phyloP scores from a whole-genome alignment of 2,797 vertebrate genomes.

The Galago senegalensis region DNA sequence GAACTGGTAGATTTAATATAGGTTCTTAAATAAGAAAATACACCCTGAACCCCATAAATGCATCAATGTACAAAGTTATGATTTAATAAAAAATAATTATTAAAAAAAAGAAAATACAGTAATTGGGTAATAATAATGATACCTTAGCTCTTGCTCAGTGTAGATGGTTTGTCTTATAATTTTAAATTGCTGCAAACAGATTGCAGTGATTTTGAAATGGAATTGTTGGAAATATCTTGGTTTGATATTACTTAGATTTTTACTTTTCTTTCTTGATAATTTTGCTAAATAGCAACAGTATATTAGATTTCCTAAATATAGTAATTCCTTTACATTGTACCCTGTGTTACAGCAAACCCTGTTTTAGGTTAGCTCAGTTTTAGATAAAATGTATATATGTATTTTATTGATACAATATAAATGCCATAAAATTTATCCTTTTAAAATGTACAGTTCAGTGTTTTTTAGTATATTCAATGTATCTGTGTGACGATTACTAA shows the following conservation, averaged over 20 bases:
- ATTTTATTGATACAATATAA: not conserved
- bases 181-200: constrained; percentile 13
- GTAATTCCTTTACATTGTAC: constrained; percentile 18
- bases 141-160: not conserved
- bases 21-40: not conserved
- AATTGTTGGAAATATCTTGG: not conserved
- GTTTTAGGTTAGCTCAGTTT: not conserved
- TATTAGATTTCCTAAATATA: not conserved
- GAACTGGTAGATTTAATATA: not conserved
- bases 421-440: not conserved
- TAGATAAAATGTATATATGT: not conserved
- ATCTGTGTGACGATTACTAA: not conserved
- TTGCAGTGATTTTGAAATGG: constrained; percentile 19
- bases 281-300: not conserved
- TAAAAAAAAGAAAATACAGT: not conserved
- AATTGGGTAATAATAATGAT: not conserved
- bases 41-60: too few species aligned
- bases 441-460: not conserved
- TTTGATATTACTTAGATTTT: not conserved
- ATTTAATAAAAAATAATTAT: too few species aligned
- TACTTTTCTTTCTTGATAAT: not conserved
- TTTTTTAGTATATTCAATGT: not conserved
- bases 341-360: not conserved
- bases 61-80: too few species aligned
- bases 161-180: not conserved